A percentile compares a stretch with the other conserved stretches of the same genome.
Conservation (phyloP, 2,797 vertebrate species). For the Malurus splendens region DNA sequence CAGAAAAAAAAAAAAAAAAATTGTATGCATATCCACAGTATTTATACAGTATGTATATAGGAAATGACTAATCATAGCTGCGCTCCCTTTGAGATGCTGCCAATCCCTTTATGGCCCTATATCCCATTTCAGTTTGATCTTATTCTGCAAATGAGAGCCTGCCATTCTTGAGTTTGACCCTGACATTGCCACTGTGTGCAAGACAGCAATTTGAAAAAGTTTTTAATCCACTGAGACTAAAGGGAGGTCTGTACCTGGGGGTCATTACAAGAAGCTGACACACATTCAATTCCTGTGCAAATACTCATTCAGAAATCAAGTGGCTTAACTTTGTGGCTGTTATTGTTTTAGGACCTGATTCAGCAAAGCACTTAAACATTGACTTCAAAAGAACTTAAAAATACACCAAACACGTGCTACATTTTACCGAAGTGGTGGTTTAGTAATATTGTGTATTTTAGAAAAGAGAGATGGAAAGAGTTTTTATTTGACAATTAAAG, state of each 20-base stretch:
- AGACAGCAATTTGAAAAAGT: background rate
- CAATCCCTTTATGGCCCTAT: background rate
- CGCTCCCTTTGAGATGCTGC: constrained; percentile 36
- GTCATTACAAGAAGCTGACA: background rate
- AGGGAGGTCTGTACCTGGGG: background rate
- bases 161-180: background rate
- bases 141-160: background rate
- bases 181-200: background rate
- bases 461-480: background rate
- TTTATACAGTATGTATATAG: background rate
- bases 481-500: background rate
- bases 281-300: background rate
- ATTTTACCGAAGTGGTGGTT: background rate
- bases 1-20: background rate
- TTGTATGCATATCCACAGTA: background rate
- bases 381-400: constrained; percentile 27
- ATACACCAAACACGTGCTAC: background rate
- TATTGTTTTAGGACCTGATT: constrained; percentile 32
- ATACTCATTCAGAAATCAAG: constrained; percentile 6
- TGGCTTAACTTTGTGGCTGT: background rate
- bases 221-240: background rate
- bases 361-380: constrained; percentile 22
- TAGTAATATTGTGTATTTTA: background rate
- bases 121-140: constrained; percentile 30
- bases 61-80: constrained; percentile 45